Evolutionary conservation across 2,113 vertebrate genomes (phyloP).

Genomic region (Xiphorhynchus elegans): DNA sequence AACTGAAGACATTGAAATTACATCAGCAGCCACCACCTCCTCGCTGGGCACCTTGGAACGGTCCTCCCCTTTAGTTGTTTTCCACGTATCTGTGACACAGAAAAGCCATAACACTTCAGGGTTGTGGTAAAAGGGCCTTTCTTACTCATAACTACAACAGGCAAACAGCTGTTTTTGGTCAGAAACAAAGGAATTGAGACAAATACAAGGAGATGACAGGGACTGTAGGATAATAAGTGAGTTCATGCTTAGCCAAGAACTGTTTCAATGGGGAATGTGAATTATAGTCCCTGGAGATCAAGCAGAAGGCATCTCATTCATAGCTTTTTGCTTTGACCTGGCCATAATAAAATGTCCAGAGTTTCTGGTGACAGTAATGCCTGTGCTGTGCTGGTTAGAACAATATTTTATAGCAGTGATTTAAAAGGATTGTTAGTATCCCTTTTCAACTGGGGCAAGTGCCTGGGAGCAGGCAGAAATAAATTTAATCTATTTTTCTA

Average conservation of each 20-base stretch:
- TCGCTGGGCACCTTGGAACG: background rate
- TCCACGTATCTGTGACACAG: background rate
- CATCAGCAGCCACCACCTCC: background rate
- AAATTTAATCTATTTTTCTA: constrained; percentile 18
- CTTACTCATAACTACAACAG: background rate
- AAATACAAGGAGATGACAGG: background rate
- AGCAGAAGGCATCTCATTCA: constrained; percentile 36
- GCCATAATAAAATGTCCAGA: constrained; percentile 22
- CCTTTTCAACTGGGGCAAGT: constrained; percentile 12
- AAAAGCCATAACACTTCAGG: background rate
- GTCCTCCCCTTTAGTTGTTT: background rate
- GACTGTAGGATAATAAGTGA: background rate
- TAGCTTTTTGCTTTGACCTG: constrained; percentile 48
- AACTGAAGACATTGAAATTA: background rate
- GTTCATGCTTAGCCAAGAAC: background rate
- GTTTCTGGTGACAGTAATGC: constrained; percentile 11
- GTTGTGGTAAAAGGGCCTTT: background rate
- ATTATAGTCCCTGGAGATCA: constrained; percentile 16
- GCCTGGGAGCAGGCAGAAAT: constrained; percentile 23
- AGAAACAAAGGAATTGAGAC: constrained; percentile 4
- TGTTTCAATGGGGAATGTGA: background rate
- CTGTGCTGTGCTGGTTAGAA: background rate
- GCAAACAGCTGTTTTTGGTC: background rate
- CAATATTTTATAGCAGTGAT: background rate
- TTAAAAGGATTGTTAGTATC: constrained; percentile 29